Conservation (phyloP, 2,113 vertebrate species). For the Xyliphius kryptos region DNA sequence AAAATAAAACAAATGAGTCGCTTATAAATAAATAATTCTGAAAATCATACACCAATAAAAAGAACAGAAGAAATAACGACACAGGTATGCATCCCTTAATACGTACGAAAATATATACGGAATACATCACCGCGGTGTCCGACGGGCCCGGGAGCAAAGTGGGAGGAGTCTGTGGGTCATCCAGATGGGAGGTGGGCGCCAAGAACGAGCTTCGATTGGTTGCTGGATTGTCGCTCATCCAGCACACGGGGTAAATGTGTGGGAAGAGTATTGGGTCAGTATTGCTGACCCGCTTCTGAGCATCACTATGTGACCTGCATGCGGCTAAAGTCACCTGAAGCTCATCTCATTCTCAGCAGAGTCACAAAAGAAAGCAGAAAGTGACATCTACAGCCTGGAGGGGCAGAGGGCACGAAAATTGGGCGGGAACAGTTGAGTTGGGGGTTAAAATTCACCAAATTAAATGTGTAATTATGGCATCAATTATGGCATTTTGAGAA, state of each 20-base stretch:
- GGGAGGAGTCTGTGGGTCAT: slow-evolving; percentile 21
- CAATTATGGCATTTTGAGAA: no score
- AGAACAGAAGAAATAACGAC: slow-evolving; percentile 41
- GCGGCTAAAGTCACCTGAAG: no score
- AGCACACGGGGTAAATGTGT: slow-evolving; percentile 33
- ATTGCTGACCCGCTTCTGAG: no score
- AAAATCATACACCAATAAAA: slow-evolving; percentile 41
- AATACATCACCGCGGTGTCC: slow-evolving; percentile 33
- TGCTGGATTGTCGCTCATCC: slow-evolving; percentile 5
- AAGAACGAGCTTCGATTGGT: slow-evolving; percentile 29
- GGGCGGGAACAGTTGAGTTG: no score
- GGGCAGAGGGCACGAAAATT: no score
- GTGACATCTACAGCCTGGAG: no score
- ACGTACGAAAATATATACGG: slow-evolving; percentile 46
- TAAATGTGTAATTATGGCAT: no score
- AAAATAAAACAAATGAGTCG: slow-evolving; percentile 54
- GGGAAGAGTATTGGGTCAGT: no score
- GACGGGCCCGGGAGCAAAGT: slow-evolving; percentile 32
- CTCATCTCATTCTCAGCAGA: no score
- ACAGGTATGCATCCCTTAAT: slow-evolving; percentile 41
- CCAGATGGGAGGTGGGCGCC: slow-evolving; percentile 8
- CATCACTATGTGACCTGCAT: no score
- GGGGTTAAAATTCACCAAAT: no score
- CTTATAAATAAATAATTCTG: slow-evolving; percentile 71
- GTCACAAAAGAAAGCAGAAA: no score